A percentile compares a stretch with the other conserved stretches of the same genome.
Evolutionary conservation across 2,888 invertebrate genomes (phyloP).

Genomic region (Cryptosula pallasiana): DNA sequence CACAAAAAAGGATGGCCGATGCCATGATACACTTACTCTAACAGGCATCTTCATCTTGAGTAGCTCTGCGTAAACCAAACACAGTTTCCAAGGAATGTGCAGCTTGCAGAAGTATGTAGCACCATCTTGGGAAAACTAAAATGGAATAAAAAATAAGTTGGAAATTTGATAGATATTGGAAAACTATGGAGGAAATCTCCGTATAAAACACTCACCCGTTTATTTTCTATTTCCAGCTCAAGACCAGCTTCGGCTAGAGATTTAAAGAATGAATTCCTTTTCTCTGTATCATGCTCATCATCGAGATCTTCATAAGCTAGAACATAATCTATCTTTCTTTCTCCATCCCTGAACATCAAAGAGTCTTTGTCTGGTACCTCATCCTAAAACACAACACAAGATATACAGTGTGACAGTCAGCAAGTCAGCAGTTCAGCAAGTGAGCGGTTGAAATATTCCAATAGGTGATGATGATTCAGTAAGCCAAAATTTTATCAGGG

Average conservation of each 20-base stretch:
- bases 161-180: neutral
- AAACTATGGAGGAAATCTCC: neutral
- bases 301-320: neutral
- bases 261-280: neutral
- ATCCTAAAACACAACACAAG: too few species aligned
- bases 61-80: slow-evolving; percentile 82
- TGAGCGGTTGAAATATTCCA: too few species aligned
- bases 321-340: slow-evolving; percentile 16
- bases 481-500: too few species aligned
- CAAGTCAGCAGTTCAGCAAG: too few species aligned
- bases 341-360: slow-evolving; percentile 8
- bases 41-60: slow-evolving; percentile 88
- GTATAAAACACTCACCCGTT: neutral
- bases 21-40: slow-evolving; percentile 60
- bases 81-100: slow-evolving; percentile 75
- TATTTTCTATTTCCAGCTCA: slow-evolving; percentile 5
- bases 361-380: slow-evolving; percentile 3
- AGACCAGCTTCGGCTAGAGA: neutral
- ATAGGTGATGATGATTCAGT: too few species aligned
- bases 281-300: neutral
- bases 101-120: slow-evolving; percentile 79
- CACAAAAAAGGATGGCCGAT: too few species aligned
- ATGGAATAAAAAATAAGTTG: neutral
- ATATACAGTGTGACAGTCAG: too few species aligned
- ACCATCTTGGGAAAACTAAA: slow-evolving; percentile 53